These are phyloP conservation scores for Aradus depressus DNA, from an alignment of 2,888 invertebrate genomes.

Conservation along the genomic window DNA sequence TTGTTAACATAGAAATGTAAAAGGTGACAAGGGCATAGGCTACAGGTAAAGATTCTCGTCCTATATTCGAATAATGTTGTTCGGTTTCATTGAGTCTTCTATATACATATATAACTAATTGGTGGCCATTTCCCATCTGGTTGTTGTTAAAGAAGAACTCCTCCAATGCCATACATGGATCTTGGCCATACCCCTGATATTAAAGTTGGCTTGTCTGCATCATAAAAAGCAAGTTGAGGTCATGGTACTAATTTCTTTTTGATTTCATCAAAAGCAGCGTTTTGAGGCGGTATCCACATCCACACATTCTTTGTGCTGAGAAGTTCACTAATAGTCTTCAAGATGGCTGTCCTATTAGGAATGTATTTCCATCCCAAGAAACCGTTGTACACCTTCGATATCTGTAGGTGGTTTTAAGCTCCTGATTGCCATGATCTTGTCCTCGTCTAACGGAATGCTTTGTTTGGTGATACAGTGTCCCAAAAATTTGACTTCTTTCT, in stretches of 20 bases:
- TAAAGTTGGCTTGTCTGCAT: constrained; percentile 4
- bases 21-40: no score
- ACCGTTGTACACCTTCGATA: constrained; percentile 14
- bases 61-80: no score
- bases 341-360: constrained; percentile 15
- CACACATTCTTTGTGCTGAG: constrained; percentile 16
- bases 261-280: constrained; percentile 7
- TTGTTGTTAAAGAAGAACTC: no score
- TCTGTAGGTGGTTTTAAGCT: constrained; percentile 13
- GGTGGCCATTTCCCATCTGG: no score
- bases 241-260: no score
- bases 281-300: constrained; percentile 7
- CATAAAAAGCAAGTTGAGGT: constrained; percentile 6
- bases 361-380: constrained; percentile 23
- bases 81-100: no score
- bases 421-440: constrained; percentile 21
- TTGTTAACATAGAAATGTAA: no score
- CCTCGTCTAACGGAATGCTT: constrained; percentile 18
- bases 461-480: constrained; percentile 26
- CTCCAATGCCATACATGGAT: no score
- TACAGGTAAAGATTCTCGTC: no score
- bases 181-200: no score
- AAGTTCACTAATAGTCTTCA: constrained; percentile 10
- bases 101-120: no score
- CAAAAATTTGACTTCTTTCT: constrained; percentile 28